These are phyloP conservation scores for Dysmachus trigonus DNA, from an alignment of 2,888 invertebrate species.

Conservation along the genomic window DNA sequence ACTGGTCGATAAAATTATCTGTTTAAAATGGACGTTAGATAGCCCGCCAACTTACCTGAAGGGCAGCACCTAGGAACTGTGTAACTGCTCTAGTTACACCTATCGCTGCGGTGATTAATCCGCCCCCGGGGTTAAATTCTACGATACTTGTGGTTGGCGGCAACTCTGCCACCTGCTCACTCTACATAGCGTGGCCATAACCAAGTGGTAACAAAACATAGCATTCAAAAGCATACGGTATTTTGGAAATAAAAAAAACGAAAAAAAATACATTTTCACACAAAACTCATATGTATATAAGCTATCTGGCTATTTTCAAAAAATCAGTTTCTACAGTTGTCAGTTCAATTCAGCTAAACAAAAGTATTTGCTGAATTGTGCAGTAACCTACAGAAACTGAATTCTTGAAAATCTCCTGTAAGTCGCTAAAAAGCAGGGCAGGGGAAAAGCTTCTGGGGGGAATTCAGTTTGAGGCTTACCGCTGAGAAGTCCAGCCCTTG, in stretches of 20 bases:
- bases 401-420: neutral
- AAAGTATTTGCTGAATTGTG: neutral
- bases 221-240: conserved; percentile 32
- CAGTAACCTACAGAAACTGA: neutral
- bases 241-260: neutral
- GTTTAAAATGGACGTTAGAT: neutral
- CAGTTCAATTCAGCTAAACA: neutral
- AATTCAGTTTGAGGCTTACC: neutral
- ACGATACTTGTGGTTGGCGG: conserved; percentile 58
- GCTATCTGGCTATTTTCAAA: neutral
- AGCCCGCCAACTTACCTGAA: conserved; percentile 69
- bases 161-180: conserved; percentile 48
- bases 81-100: conserved; percentile 81
- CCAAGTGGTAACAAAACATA: conserved; percentile 30
- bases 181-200: conserved; percentile 29
- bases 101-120: conserved; percentile 75
- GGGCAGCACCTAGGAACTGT: conserved; percentile 79
- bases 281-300: neutral
- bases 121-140: conserved; percentile 44
- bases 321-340: neutral
- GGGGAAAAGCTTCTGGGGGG: neutral
- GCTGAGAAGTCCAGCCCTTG: conserved; percentile 4
- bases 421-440: neutral
- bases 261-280: conserved; percentile 17
- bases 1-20: neutral